A percentile compares a stretch with the other conserved stretches of the same genome.
Conservation (phyloP, 2,888 invertebrate genomes). For the Melipona bicolor region DNA sequence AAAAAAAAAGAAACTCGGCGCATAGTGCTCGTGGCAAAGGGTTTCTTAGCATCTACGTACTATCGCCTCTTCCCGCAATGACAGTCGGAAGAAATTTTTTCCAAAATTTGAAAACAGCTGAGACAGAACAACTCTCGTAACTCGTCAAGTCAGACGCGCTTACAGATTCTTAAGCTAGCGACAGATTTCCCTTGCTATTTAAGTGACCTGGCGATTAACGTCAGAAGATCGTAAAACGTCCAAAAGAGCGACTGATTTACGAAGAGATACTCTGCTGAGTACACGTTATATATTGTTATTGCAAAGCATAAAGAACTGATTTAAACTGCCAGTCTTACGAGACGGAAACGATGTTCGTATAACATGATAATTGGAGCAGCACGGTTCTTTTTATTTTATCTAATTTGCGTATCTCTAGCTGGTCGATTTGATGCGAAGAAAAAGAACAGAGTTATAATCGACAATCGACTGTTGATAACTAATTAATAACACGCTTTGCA, state of each 20-base stretch:
- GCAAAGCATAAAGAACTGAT: slow-evolving; percentile 6
- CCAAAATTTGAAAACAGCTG: no score
- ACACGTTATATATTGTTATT: neutral
- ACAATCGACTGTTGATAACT: slow-evolving; percentile 19
- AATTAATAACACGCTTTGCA: slow-evolving; percentile 4
- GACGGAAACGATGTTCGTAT: slow-evolving; percentile 12
- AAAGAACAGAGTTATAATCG: slow-evolving; percentile 40
- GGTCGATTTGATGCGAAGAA: slow-evolving; percentile 9
- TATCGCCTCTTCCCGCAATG: neutral
- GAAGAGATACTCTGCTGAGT: neutral
- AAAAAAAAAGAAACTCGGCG: neutral
- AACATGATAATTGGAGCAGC: slow-evolving; percentile 32
- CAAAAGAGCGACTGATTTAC: neutral
- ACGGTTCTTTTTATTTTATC: neutral
- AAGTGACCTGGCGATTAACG: slow-evolving; percentile 3
- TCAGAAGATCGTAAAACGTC: neutral
- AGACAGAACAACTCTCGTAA: neutral
- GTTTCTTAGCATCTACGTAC: neutral
- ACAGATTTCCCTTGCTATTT: neutral
- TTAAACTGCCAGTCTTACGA: neutral
- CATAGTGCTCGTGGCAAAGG: neutral
- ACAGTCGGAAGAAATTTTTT: neutral
- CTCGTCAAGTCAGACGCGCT: neutral
- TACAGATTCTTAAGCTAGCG: neutral
- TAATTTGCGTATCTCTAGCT: slow-evolving; percentile 29